phyloP scores from a whole-genome alignment of 2,888 invertebrate genomes.

The Apamea epomidion region DNA sequence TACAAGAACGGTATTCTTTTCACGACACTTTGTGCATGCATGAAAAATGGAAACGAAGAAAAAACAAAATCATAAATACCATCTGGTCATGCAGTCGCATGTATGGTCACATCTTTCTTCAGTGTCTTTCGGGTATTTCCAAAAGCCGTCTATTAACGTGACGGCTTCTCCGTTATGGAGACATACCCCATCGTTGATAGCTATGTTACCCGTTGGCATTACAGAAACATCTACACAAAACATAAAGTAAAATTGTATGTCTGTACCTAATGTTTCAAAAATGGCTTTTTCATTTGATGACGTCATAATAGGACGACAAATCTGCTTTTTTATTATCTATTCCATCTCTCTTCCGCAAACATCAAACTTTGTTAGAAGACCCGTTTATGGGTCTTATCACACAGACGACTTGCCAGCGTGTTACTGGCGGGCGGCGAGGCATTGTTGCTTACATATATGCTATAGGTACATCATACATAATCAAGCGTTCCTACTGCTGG shows the following conservation, averaged over 20 bases:
- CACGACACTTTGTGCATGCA: not conserved
- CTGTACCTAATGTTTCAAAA: not conserved
- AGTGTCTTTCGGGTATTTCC: slow-evolving; percentile 75
- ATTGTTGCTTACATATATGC: not conserved
- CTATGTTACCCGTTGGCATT: slow-evolving; percentile 81
- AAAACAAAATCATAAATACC: slow-evolving; percentile 53
- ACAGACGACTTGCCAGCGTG: not conserved
- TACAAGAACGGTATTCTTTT: not conserved
- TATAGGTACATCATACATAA: not conserved
- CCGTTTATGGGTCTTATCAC: not conserved
- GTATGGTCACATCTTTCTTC: slow-evolving; percentile 73
- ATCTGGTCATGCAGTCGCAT: slow-evolving; percentile 81
- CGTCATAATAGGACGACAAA: not conserved
- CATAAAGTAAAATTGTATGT: not conserved
- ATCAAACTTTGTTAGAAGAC: not conserved
- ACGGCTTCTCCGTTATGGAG: slow-evolving; percentile 66
- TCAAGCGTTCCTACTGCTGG: not conserved
- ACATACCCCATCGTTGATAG: slow-evolving; percentile 78
- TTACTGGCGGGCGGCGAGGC: not conserved
- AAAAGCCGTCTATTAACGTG: slow-evolving; percentile 74
- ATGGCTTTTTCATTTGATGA: not conserved
- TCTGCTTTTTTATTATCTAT: not conserved
- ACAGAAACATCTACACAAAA: slow-evolving; percentile 72
- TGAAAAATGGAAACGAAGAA: not conserved
- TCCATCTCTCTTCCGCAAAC: not conserved